Conservation (phyloP, 2,888 invertebrate genomes). For the Eilema griseolum region DNA sequence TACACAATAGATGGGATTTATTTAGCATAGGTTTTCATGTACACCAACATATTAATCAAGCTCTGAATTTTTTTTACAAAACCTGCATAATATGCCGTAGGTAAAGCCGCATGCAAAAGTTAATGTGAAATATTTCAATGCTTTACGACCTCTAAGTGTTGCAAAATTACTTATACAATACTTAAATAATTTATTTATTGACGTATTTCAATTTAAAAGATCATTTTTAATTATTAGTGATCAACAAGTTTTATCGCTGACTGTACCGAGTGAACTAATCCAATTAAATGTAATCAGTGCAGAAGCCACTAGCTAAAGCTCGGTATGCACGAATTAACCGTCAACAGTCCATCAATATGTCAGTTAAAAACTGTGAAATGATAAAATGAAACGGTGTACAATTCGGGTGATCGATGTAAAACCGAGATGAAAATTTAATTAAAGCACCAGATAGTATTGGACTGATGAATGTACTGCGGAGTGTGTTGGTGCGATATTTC, state of each 20-base stretch:
- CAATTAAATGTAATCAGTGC: background rate
- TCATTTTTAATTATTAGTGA: too few species aligned
- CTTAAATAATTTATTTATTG: too few species aligned
- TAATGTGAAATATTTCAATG: too few species aligned
- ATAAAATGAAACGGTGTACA: slow-evolving; percentile 71
- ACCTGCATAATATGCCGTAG: too few species aligned
- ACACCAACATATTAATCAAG: too few species aligned
- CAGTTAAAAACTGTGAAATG: slow-evolving; percentile 64
- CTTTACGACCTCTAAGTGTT: too few species aligned
- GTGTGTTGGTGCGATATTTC: background rate
- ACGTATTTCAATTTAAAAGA: too few species aligned
- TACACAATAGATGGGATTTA: too few species aligned
- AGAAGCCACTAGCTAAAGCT: slow-evolving; percentile 41
- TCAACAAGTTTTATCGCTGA: background rate
- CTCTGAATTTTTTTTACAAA: too few species aligned
- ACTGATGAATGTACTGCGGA: slow-evolving; percentile 17
- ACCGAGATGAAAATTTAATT: slow-evolving; percentile 62
- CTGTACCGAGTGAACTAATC: background rate
- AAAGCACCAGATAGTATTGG: slow-evolving; percentile 61
- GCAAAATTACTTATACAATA: too few species aligned
- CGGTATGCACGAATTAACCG: slow-evolving; percentile 58
- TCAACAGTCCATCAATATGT: slow-evolving; percentile 66
- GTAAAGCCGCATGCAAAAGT: too few species aligned
- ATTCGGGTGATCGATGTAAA: slow-evolving; percentile 52
- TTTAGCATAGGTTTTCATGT: too few species aligned